Evolutionary conservation across 2,113 vertebrate species (phyloP), one percentile per base, ranked within the genome.

Genomic region (Heterotilapia buettikoferi): DNA sequence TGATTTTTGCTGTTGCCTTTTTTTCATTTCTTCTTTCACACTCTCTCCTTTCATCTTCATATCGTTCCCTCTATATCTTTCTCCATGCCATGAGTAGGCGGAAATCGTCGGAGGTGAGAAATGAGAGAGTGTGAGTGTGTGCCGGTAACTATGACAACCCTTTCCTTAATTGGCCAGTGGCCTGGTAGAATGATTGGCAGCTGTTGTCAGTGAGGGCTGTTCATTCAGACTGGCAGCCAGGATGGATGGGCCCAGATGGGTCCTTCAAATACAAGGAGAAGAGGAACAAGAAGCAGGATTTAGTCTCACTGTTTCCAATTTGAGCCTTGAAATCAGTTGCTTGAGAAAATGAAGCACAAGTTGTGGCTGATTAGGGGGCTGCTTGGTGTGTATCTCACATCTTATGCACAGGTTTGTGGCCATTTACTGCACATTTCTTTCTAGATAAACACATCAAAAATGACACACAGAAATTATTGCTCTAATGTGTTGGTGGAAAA

Each of bases 101-200:
- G 84, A 90, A 80, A 38, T 89, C 26, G 66, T 89, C 52, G 82
- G 90, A 94, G 92, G 95, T 95, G 95, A 93, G 92, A 95, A 95
- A 82, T 50, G 89, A 88, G 90, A 84, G 89, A 79, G 91, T 38
- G 86, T 5, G 61, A 87, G 89, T 90, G 92, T 92, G 94, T 92
- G 87, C 92, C 68, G 21, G 94, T 91, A 94, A 90, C 95, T 87
- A 94, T 88, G 91, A 93, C 84, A 94, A 95, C 94, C 57, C 16
- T 50, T 31, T 93, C 85, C 93, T 68, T 94, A 95, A 95, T 95
- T 93, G 93, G 95, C 94, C 93, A 87, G 61, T 84, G 80, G 92
- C 89, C 91, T 92, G 89, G 92, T 86, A 90, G 92, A 53, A 89
- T 95, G 95, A 94, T 90, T 92, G 94, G 92, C 93, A 94, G 92